Base-by-base conservation (phyloP, 2,888 invertebrate genomes). In the Zeuzera pyrina region DNA sequence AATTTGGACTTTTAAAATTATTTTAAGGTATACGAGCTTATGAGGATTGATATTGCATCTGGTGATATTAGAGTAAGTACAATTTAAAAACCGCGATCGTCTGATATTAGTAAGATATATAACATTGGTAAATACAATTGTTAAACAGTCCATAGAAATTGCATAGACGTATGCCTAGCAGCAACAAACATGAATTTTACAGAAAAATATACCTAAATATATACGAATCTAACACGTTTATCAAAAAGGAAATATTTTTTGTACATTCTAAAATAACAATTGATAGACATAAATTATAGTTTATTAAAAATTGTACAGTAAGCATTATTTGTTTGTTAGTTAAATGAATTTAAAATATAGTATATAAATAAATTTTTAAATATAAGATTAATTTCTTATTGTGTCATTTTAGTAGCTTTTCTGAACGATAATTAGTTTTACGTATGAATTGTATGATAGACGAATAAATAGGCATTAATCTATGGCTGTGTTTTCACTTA, bases 401-500 rank as follows among this genome's bases (percentile, higher is more conserved):
- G 43, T 45, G 41, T 54, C 45, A 53, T 39, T 29, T 28, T 42
- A 40, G 38, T 51, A 53, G 49, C 43, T 51, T 52, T 35, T 48
- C 53, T 39, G 45, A 50, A 39, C 39, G 50, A 60, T 54, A 54
- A 60, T 56, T 59, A 65, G 57, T 63, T 62, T 42, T 53, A 45
- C 44, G 27, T 33, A 33, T 33, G 28, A 22, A 25, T 24, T 24
- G 12, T 10, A 22, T 14, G 25, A 15, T 31, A 35, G n/a, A 35
- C 25, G 40, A 36, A 42, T 43, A 40, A 55, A 44, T 72, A 74
- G 66, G 61, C 64, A 61, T 70, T 71, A 77, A 78, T 70, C 66
- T 76, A 77, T 78, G 81, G 81, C 81, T 83, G 81, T 81, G 81
- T 83, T 72, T 66, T 79, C 78, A 83, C 74, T 61, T 76, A 79